These are phyloP conservation scores for Alcedo atthis DNA, from an alignment of 2,797 vertebrate genomes.

Conservation along the genomic window DNA sequence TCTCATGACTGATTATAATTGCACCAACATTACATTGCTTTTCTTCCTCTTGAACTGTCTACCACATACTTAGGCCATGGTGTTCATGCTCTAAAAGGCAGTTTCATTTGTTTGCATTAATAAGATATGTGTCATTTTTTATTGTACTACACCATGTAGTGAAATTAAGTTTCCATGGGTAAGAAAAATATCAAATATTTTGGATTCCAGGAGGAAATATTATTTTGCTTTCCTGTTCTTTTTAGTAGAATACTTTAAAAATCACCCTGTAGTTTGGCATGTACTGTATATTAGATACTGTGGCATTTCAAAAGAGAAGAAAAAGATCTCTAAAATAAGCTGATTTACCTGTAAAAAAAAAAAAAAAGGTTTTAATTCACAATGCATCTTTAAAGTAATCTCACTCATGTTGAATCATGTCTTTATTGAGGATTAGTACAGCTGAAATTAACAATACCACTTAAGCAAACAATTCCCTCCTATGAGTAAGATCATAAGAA, in stretches of 20 bases:
- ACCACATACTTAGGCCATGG: constrained; percentile 58
- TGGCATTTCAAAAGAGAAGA: neutral
- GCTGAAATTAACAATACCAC: constrained; percentile 8
- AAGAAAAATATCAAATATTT: constrained; percentile 69
- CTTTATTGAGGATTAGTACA: neutral
- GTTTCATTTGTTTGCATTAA: constrained; percentile 75
- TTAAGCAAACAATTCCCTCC: constrained; percentile 27
- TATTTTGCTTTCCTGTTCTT: constrained; percentile 60
- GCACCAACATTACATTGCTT: constrained; percentile 51
- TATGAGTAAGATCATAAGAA: constrained; percentile 34
- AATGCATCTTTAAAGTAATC: neutral
- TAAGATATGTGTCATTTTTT: constrained; percentile 73
- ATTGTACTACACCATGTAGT: constrained; percentile 59
- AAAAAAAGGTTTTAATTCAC: neutral
- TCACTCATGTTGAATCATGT: constrained; percentile 30
- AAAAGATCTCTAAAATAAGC: neutral
- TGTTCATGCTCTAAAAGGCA: constrained; percentile 60
- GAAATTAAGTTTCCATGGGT: constrained; percentile 71
- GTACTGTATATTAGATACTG: constrained; percentile 17
- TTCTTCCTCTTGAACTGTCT: constrained; percentile 69
- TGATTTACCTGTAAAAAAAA: constrained; percentile 30
- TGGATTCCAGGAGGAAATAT: constrained; percentile 62
- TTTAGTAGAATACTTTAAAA: constrained; percentile 33
- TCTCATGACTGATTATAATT: constrained; percentile 68
- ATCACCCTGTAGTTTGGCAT: constrained; percentile 26